These are phyloP conservation scores for Adoxophyes honmai DNA, from an alignment of 1,140 invertebrate species.

Conservation along the genomic window DNA sequence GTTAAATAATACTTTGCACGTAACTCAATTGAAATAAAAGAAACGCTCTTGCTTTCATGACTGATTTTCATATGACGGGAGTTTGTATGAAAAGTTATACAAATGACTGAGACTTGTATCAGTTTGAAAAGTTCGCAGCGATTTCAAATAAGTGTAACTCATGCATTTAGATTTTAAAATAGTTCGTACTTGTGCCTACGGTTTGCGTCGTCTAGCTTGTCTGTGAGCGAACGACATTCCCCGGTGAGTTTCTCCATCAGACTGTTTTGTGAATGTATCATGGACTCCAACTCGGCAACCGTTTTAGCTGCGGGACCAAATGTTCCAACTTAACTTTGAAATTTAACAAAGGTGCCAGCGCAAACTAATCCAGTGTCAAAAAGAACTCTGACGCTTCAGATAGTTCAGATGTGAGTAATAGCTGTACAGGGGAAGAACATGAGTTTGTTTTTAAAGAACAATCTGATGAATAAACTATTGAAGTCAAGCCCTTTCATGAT, in stretches of 20 bases:
- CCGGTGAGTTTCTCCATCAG: constrained; percentile 91
- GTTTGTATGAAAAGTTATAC: too few species aligned
- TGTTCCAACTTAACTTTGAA: constrained; percentile 50
- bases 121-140: constrained; percentile 14
- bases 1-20: too few species aligned
- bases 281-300: constrained; percentile 89
- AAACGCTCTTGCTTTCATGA: too few species aligned
- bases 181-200: constrained; percentile 88
- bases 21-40: too few species aligned
- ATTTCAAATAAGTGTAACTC: constrained; percentile 28
- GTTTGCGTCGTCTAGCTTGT: constrained; percentile 89
- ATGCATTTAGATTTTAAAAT: constrained; percentile 60
- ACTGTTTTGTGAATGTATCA: constrained; percentile 91
- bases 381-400: neutral
- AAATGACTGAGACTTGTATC: neutral
- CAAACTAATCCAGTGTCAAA: neutral
- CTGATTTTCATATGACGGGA: too few species aligned
- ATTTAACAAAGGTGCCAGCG: constrained; percentile 12
- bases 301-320: constrained; percentile 84
- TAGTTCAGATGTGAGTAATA: constrained; percentile 33
- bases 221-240: constrained; percentile 90
- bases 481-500: constrained; percentile 69
- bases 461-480: constrained; percentile 83
- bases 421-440: constrained; percentile 16
- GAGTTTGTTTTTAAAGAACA: constrained; percentile 40